Evolutionary conservation across 2,797 vertebrate genomes (phyloP).

Genomic region (Melanotaenia pygmaea): DNA sequence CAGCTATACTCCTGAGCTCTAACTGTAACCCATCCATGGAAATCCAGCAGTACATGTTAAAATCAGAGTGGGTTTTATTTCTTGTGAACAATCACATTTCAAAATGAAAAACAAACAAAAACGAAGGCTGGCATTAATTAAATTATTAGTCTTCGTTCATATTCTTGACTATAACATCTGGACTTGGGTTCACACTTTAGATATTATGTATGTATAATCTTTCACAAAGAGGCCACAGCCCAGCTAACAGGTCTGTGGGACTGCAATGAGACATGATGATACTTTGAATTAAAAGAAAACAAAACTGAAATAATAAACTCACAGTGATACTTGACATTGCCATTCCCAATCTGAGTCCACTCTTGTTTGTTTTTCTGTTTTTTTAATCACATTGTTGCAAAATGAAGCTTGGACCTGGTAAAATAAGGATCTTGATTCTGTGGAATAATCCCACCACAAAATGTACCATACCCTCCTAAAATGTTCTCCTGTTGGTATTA

Average conservation of each 20-base stretch:
- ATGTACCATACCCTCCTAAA: no score
- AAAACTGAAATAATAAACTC: background rate
- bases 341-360: background rate
- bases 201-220: background rate
- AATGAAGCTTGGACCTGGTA: no score
- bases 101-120: background rate
- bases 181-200: background rate
- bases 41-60: background rate
- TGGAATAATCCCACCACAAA: no score
- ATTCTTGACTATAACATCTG: background rate
- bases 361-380: background rate
- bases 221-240: background rate
- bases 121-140: background rate
- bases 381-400: no score
- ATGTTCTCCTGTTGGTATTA: no score
- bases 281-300: slow-evolving; percentile 7
- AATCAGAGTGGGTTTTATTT: background rate
- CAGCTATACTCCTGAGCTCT: background rate
- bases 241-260: background rate
- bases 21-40: background rate
- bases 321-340: background rate
- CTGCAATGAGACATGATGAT: background rate
- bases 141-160: background rate
- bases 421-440: background rate
- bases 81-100: background rate